phyloP scores from a whole-genome alignment of 2,888 invertebrate genomes.

The Trissoscelio sp. region DNA sequence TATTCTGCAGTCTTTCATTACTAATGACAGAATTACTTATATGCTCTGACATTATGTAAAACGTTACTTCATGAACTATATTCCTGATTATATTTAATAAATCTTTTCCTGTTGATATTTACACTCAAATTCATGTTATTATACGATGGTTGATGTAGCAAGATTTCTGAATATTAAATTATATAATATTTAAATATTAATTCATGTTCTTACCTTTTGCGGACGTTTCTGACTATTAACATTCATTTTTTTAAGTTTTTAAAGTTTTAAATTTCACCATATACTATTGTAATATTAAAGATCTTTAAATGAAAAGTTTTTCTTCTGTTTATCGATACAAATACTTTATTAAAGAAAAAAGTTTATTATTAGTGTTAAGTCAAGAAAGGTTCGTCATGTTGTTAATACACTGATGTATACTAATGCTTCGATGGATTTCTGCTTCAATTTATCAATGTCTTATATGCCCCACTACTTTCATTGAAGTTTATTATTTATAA shows the following conservation, averaged over 20 bases:
- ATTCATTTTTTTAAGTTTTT: too few relatives aligned
- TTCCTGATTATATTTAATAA: slow-evolving; percentile 9
- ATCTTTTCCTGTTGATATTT: slow-evolving; percentile 18
- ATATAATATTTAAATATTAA: not conserved
- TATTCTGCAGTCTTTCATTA: slow-evolving; percentile 50
- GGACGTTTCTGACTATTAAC: slow-evolving; percentile 1
- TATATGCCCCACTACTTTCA: slow-evolving; percentile 44
- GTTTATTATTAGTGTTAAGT: not conserved
- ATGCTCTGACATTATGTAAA: slow-evolving; percentile 30
- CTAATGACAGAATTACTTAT: slow-evolving; percentile 45
- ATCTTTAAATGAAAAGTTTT: not conserved
- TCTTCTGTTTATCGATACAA: not conserved
- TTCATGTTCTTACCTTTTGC: not conserved
- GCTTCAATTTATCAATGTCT: slow-evolving; percentile 50
- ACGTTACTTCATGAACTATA: not conserved
- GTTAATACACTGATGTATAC: slow-evolving; percentile 14
- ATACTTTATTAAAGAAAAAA: not conserved
- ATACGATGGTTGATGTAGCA: not conserved
- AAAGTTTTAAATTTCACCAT: not conserved
- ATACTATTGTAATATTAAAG: not conserved
- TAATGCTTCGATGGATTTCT: slow-evolving; percentile 39
- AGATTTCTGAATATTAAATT: not conserved
- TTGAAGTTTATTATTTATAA: slow-evolving; percentile 10
- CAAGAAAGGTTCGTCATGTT: slow-evolving; percentile 12
- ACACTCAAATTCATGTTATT: not conserved